Conservation (phyloP, 2,113 vertebrate species). For the Actenoides hombroni region DNA sequence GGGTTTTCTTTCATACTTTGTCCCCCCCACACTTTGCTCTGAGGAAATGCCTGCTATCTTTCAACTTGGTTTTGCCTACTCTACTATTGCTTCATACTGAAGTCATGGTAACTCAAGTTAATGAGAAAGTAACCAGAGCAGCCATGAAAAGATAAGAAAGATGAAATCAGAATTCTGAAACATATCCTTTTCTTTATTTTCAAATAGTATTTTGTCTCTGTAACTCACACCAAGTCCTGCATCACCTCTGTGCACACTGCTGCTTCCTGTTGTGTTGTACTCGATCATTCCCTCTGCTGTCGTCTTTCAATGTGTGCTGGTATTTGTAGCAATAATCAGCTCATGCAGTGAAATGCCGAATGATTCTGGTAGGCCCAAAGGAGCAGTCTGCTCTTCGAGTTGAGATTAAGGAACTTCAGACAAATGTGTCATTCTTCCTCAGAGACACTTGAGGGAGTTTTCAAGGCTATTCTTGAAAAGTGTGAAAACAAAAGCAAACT, state of each 20-base stretch:
- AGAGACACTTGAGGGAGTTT: not conserved
- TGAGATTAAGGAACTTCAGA: constrained; percentile 14
- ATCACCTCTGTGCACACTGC: not conserved
- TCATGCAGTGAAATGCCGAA: not conserved
- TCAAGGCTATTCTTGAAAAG: constrained; percentile 4
- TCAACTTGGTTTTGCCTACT: not conserved
- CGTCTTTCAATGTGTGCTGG: not conserved
- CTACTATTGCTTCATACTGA: not conserved
- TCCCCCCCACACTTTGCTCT: not conserved
- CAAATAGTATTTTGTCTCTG: not conserved
- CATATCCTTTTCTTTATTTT: not conserved
- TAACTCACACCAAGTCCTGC: not conserved
- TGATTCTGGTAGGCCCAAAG: not conserved
- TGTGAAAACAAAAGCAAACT: not conserved
- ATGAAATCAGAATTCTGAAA: not conserved
- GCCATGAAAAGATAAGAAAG: not conserved
- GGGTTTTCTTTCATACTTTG: not conserved
- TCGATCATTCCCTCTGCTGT: not conserved
- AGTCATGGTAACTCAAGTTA: not conserved
- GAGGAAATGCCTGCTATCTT: not conserved
- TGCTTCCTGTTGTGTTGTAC: not conserved
- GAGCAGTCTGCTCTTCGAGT: not conserved
- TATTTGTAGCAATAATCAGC: not conserved
- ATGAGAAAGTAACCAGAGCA: not conserved
- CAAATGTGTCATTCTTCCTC: constrained; percentile 19